Conservation (phyloP, 1,140 invertebrate species). For the Magallana angulata region DNA sequence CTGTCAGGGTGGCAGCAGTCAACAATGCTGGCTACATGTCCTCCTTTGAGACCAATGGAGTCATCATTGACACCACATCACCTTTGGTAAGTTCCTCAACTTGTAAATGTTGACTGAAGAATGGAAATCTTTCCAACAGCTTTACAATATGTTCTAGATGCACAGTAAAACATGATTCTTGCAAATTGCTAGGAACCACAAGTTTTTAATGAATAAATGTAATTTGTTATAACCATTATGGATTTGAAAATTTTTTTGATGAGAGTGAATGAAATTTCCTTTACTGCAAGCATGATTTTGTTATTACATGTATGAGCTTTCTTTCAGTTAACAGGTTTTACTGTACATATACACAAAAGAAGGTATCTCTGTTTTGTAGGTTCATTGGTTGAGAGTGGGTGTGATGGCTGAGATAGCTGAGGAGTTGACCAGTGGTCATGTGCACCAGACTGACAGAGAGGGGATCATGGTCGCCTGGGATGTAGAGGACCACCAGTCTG, state of each 20-base stretch:
- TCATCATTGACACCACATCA: slow-evolving; percentile 60
- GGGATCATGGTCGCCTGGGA: slow-evolving; percentile 65
- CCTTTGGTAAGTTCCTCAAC: slow-evolving; percentile 35
- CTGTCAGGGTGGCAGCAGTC: slow-evolving; percentile 54
- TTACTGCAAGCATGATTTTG: too few species aligned
- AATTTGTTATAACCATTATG: too few species aligned
- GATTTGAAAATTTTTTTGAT: too few species aligned
- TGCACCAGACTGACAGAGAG: slow-evolving; percentile 58
- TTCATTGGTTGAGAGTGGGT: slow-evolving; percentile 62
- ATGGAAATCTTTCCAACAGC: too few species aligned
- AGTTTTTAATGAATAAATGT: too few species aligned
- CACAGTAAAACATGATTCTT: too few species aligned
- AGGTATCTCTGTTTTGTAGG: slow-evolving; percentile 42
- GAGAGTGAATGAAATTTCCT: too few species aligned
- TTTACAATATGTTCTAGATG: too few species aligned
- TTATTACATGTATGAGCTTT: too few species aligned
- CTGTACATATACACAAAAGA: not conserved
- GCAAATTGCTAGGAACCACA: too few species aligned
- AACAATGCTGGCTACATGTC: slow-evolving; percentile 64
- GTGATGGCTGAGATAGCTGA: slow-evolving; percentile 59
- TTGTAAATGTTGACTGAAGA: too few species aligned
- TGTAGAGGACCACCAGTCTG: slow-evolving; percentile 62
- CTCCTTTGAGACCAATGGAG: slow-evolving; percentile 63
- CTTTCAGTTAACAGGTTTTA: not conserved
- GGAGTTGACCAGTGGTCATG: slow-evolving; percentile 63